Percentiles rank a stretch among this genome's conserved stretches.
Evolutionary conservation across 1,140 invertebrate genomes (phyloP).

Genomic region (Calliphora vicina): DNA sequence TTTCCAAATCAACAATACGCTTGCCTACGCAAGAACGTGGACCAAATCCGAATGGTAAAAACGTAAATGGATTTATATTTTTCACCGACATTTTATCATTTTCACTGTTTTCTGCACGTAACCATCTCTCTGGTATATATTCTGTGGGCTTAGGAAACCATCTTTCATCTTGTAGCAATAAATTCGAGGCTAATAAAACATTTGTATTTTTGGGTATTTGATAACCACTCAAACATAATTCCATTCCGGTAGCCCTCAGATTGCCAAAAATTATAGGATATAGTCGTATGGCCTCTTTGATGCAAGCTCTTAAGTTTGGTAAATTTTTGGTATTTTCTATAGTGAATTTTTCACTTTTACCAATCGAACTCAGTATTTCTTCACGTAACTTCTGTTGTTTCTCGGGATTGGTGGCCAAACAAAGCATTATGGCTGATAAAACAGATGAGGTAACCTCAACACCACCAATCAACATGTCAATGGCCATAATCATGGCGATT

Average conservation of each 20-base stretch:
- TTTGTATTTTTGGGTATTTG: slow-evolving; percentile 70
- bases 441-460: slow-evolving; percentile 46
- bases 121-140: slow-evolving; percentile 71
- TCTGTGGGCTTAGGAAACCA: slow-evolving; percentile 66
- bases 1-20: slow-evolving; percentile 76
- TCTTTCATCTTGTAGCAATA: slow-evolving; percentile 63
- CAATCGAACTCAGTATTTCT: slow-evolving; percentile 68
- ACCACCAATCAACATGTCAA: slow-evolving; percentile 58
- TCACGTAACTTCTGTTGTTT: slow-evolving; percentile 73
- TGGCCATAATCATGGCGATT: slow-evolving; percentile 61
- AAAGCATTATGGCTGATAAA: slow-evolving; percentile 11
- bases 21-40: slow-evolving; percentile 68
- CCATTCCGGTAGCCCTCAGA: slow-evolving; percentile 64
- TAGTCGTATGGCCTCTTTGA: slow-evolving; percentile 71
- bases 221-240: slow-evolving; percentile 68
- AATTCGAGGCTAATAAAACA: slow-evolving; percentile 58
- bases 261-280: slow-evolving; percentile 67
- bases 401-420: slow-evolving; percentile 63
- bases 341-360: slow-evolving; percentile 65
- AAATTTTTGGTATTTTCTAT: slow-evolving; percentile 66
- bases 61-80: slow-evolving; percentile 67
- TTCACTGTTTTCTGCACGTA: slow-evolving; percentile 48
- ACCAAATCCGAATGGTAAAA: slow-evolving; percentile 71
- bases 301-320: slow-evolving; percentile 71
- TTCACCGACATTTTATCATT: slow-evolving; percentile 45